Percentiles rank a stretch among this genome's conserved stretches.
phyloP scores from a whole-genome alignment of 2,797 vertebrate species.

The Lateolabrax maculatus region DNA sequence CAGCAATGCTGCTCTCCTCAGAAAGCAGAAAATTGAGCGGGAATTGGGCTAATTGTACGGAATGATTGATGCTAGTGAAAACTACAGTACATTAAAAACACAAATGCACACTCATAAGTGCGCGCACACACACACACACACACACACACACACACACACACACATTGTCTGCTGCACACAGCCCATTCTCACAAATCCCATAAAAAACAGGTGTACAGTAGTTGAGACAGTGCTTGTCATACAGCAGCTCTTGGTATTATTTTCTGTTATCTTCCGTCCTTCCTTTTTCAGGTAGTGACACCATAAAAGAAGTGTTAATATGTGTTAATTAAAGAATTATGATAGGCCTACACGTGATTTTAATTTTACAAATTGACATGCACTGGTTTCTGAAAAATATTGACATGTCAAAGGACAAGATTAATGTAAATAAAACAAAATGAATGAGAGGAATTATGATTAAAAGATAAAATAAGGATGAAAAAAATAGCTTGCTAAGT shows the following conservation, averaged over 20 bases:
- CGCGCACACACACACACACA: conserved; percentile 42
- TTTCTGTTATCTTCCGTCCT: not conserved
- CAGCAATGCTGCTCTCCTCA: conserved; percentile 89
- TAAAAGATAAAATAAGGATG: not conserved
- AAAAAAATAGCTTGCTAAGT: not conserved
- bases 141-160: not conserved
- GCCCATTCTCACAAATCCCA: conserved; percentile 16
- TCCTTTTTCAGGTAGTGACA: not conserved
- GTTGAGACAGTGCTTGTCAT: conserved; percentile 13
- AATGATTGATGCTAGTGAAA: conserved; percentile 95
- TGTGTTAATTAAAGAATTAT: not conserved
- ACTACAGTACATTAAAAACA: conserved; percentile 90
- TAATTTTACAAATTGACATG: not conserved
- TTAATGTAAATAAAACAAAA: not conserved
- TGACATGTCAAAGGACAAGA: not conserved
- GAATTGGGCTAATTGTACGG: conserved; percentile 92
- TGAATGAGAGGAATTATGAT: not conserved
- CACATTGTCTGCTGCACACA: conserved; percentile 72
- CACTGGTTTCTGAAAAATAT: not conserved
- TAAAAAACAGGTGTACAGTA: conserved; percentile 7
- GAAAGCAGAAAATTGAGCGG: conserved; percentile 91
- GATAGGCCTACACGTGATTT: not conserved
- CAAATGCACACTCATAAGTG: conserved; percentile 45
- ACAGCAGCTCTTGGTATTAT: conserved; percentile 19
- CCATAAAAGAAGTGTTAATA: not conserved